These are phyloP conservation scores for Fulica atra DNA, from an alignment of 2,113 vertebrate genomes.

Conservation along the genomic window DNA sequence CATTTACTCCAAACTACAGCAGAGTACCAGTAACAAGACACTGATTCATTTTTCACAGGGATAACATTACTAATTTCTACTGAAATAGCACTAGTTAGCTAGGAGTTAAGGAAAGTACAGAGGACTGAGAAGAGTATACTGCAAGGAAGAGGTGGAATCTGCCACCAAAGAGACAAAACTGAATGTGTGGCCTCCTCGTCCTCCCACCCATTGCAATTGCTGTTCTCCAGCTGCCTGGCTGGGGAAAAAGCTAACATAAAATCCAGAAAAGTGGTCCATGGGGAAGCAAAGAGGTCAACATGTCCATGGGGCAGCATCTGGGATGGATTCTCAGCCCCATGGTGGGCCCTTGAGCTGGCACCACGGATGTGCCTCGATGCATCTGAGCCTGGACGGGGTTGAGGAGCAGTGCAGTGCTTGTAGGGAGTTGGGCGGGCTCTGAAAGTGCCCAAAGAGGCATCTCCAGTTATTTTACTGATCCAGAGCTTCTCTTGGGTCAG, in stretches of 20 bases:
- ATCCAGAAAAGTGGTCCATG: neutral
- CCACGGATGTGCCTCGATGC: neutral
- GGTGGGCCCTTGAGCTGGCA: neutral
- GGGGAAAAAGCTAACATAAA: neutral
- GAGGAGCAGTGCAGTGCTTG: neutral
- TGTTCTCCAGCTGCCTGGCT: neutral
- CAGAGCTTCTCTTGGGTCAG: neutral
- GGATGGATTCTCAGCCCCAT: neutral
- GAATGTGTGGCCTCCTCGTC: accelerated
- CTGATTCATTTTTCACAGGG: neutral
- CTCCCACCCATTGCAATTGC: neutral
- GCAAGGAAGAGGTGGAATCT: neutral
- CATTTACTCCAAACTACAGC: neutral
- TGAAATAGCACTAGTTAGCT: neutral
- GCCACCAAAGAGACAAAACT: neutral
- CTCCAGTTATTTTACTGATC: neutral
- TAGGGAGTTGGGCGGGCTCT: neutral
- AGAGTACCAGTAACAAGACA: neutral
- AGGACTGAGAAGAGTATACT: neutral
- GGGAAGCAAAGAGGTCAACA: neutral
- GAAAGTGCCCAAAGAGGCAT: neutral
- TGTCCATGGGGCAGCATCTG: accelerated
- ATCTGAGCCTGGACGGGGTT: neutral
- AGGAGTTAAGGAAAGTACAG: neutral
- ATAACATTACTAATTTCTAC: neutral